Conservation (phyloP, 2,113 vertebrate genomes). For the Anthoscopus minutus region DNA sequence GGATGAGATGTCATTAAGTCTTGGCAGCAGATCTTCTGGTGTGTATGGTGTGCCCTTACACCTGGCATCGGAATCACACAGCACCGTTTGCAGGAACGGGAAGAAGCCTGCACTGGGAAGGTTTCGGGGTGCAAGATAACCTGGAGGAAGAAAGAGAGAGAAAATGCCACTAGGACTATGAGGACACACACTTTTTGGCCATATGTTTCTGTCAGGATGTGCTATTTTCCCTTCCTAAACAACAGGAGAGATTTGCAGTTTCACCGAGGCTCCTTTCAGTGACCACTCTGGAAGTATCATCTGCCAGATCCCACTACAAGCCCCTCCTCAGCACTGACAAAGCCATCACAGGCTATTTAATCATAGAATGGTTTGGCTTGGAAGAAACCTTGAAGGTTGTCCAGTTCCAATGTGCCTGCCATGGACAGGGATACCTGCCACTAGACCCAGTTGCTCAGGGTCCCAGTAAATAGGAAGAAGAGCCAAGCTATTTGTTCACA, state of each 20-base stretch:
- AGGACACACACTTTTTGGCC: not conserved
- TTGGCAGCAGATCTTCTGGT: constrained; percentile 68
- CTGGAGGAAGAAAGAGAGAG: constrained; percentile 60
- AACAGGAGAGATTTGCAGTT: not conserved
- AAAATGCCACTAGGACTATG: not conserved
- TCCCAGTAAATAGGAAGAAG: not conserved
- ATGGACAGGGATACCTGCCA: not conserved
- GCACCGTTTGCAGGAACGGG: constrained; percentile 89
- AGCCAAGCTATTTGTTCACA: not conserved
- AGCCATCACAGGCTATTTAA: not conserved
- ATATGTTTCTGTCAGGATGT: not conserved
- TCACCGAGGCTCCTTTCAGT: not conserved
- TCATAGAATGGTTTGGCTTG: not conserved
- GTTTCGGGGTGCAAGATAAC: constrained; percentile 88
- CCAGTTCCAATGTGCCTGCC: not conserved
- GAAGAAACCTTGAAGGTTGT: not conserved
- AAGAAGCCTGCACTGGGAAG: constrained; percentile 92
- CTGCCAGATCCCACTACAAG: not conserved
- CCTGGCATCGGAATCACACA: constrained; percentile 85
- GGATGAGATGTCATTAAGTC: constrained; percentile 18
- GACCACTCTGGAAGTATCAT: not conserved
- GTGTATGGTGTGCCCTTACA: constrained; percentile 78
- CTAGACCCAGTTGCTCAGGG: not conserved
- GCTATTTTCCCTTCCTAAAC: not conserved
- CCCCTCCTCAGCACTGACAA: not conserved